Evolutionary conservation across 2,113 vertebrate species (phyloP).

Genomic region (Atractosteus spatula): DNA sequence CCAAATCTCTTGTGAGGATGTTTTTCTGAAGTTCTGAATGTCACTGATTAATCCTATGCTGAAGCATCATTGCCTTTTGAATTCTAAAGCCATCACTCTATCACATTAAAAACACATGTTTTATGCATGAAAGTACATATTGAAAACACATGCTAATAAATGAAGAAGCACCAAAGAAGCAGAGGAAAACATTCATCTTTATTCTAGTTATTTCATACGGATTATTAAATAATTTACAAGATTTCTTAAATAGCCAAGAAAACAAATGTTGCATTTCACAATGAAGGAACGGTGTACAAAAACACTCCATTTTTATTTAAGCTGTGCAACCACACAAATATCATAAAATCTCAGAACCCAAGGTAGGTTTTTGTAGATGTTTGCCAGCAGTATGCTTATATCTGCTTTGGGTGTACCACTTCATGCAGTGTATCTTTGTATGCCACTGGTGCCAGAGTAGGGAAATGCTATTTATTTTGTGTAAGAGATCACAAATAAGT

Average conservation of each 20-base stretch:
- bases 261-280: background rate
- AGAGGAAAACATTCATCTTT: slow-evolving; percentile 6
- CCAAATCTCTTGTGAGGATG: background rate
- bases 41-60: slow-evolving; percentile 26
- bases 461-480: no score
- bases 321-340: background rate
- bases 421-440: no score
- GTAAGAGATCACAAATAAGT: no score
- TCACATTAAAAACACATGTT: slow-evolving; percentile 24
- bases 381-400: no score
- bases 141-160: no score
- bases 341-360: background rate
- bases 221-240: background rate
- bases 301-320: slow-evolving; percentile 1
- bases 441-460: no score
- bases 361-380: no score
- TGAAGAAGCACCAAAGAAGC: slow-evolving; percentile 12
- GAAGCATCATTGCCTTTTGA: background rate
- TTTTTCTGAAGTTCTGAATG: slow-evolving; percentile 15
- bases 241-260: background rate
- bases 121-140: background rate
- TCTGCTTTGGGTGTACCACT: no score
- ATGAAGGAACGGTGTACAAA: background rate
- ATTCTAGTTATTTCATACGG: background rate
- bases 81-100: no score